Evolutionary conservation across 2,113 vertebrate species (phyloP).

Genomic region (Panurus biarmicus): DNA sequence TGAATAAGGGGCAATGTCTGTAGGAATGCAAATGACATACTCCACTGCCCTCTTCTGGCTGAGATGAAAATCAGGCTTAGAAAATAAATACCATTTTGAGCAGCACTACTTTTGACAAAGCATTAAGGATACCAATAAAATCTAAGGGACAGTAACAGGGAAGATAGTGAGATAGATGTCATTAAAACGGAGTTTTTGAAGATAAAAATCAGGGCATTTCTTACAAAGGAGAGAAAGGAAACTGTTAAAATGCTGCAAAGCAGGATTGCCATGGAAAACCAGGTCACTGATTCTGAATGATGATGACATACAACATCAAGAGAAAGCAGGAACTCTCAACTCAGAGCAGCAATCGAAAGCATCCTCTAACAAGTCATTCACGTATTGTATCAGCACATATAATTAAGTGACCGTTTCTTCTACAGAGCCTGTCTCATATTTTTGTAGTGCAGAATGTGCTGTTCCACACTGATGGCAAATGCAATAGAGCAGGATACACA

Average conservation of each 20-base stretch:
- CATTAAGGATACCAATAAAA: background rate
- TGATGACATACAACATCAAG: background rate
- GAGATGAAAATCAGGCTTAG: background rate
- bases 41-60: constrained; percentile 31
- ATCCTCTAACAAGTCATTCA: background rate
- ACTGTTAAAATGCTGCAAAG: background rate
- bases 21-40: fast-evolving
- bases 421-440: background rate
- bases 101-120: background rate
- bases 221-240: background rate
- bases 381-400: background rate
- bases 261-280: background rate
- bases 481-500: background rate
- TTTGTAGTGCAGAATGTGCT: background rate
- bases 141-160: background rate
- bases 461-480: background rate
- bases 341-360: background rate
- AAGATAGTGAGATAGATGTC: fast-evolving
- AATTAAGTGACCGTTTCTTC: background rate
- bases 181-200: background rate
- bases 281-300: background rate
- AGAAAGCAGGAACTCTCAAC: background rate
- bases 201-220: background rate
- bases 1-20: background rate
- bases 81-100: background rate